Percentiles rank a stretch among this genome's conserved stretches.
Evolutionary conservation across 2,113 vertebrate genomes (phyloP).

Genomic region (Chlorodrepanis virens): DNA sequence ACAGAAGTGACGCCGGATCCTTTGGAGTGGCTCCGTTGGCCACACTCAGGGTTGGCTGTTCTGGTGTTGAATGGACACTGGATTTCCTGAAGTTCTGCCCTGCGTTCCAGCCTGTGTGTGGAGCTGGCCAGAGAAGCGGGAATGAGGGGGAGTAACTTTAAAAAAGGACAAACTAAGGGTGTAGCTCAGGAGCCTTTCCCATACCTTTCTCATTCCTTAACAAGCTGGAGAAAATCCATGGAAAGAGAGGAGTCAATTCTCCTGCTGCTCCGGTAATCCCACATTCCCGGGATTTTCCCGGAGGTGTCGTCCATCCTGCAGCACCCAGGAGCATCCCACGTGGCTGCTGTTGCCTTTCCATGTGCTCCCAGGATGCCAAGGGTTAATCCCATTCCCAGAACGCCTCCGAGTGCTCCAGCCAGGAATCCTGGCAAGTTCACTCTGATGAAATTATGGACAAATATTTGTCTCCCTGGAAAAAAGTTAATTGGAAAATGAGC

Average conservation of each 20-base stretch:
- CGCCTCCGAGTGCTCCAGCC: neutral
- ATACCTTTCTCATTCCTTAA: neutral
- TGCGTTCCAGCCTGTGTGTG: accelerated
- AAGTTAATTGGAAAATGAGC: neutral
- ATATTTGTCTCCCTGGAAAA: neutral
- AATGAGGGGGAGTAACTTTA: accelerated
- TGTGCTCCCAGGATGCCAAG: neutral
- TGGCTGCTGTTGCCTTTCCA: neutral
- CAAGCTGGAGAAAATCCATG: neutral
- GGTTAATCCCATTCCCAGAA: neutral
- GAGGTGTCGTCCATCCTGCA: neutral
- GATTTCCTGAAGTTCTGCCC: neutral
- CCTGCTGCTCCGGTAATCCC: accelerated
- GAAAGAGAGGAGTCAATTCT: neutral
- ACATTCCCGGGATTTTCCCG: accelerated
- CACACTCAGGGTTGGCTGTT: accelerated
- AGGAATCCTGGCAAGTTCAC: neutral
- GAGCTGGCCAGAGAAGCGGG: neutral
- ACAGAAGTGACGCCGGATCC: neutral
- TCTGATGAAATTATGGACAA: neutral
- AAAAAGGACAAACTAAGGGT: neutral
- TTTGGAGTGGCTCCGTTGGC: accelerated
- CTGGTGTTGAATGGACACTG: accelerated
- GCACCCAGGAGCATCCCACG: neutral
- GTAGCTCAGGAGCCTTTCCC: neutral